These are phyloP conservation scores for Carassius gibelio DNA, from an alignment of 2,113 vertebrate genomes.

Conservation along the genomic window DNA sequence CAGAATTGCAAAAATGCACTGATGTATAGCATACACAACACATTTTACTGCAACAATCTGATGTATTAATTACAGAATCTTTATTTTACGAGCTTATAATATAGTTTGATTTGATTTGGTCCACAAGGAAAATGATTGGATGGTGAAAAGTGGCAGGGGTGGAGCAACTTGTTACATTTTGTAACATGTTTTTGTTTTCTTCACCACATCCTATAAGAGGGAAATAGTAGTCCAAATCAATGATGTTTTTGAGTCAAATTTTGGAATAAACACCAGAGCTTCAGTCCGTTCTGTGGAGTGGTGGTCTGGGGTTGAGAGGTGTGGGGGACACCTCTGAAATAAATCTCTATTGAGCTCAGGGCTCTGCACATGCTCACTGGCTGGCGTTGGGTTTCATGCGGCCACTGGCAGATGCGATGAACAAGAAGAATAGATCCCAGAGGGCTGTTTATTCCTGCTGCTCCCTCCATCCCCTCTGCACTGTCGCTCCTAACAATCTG, in stretches of 20 bases:
- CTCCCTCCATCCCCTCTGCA: constrained; percentile 62
- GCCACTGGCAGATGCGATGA: constrained; percentile 54
- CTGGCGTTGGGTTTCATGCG: constrained; percentile 48
- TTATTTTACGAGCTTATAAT: background rate
- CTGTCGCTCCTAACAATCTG: constrained; percentile 71
- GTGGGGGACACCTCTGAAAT: constrained; percentile 61
- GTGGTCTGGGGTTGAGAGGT: background rate
- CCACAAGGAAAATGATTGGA: background rate
- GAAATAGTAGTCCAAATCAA: background rate
- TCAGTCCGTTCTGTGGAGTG: background rate
- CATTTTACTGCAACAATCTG: background rate
- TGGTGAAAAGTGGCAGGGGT: background rate
- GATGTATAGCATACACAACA: background rate
- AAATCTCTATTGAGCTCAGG: constrained; percentile 63
- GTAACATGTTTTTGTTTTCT: background rate
- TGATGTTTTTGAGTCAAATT: background rate
- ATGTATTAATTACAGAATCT: background rate
- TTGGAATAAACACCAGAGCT: background rate
- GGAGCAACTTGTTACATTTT: background rate
- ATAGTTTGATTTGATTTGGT: background rate
- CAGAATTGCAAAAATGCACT: background rate
- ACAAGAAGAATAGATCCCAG: constrained; percentile 73
- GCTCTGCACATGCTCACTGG: constrained; percentile 65
- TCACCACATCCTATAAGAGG: background rate
- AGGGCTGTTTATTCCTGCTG: constrained; percentile 71